phyloP scores from a whole-genome alignment of 2,113 vertebrate species.

The Zosterops japonicus region DNA sequence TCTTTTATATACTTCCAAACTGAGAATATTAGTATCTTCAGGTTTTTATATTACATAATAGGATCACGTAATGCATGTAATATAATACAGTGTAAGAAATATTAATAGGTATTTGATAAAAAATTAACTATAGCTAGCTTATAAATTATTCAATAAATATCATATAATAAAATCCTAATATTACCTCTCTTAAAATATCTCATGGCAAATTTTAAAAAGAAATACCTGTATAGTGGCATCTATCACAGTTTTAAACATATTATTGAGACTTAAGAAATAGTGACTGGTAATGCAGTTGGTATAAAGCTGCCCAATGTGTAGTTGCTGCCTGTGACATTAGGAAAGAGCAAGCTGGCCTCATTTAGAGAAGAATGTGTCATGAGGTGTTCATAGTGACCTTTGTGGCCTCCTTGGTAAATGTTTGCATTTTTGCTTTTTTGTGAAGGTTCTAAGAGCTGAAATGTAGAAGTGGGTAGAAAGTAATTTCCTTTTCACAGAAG shows the following conservation, averaged over 20 bases:
- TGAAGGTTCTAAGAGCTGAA: not conserved
- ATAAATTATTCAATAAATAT: not conserved
- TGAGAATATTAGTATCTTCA: not conserved
- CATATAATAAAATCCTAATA: not conserved
- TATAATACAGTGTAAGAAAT: not conserved
- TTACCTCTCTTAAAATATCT: not conserved
- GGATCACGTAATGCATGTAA: not conserved
- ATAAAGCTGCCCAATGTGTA: not conserved
- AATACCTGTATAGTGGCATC: not conserved
- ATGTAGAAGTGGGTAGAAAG: not conserved
- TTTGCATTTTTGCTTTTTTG: not conserved
- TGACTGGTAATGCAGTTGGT: not conserved
- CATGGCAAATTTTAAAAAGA: not conserved
- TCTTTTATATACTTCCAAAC: not conserved
- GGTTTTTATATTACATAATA: not conserved
- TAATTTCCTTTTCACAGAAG: not conserved
- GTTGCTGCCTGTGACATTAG: not conserved
- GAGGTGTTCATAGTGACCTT: not conserved
- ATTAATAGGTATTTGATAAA: not conserved
- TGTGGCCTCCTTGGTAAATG: not conserved
- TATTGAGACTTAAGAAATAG: not conserved
- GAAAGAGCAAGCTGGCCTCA: not conserved
- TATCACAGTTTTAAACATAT: not conserved
- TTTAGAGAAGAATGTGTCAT: not conserved
- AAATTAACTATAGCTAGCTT: not conserved